Conservation (phyloP, 2,113 vertebrate species). For the Rostratula benghalensis region DNA sequence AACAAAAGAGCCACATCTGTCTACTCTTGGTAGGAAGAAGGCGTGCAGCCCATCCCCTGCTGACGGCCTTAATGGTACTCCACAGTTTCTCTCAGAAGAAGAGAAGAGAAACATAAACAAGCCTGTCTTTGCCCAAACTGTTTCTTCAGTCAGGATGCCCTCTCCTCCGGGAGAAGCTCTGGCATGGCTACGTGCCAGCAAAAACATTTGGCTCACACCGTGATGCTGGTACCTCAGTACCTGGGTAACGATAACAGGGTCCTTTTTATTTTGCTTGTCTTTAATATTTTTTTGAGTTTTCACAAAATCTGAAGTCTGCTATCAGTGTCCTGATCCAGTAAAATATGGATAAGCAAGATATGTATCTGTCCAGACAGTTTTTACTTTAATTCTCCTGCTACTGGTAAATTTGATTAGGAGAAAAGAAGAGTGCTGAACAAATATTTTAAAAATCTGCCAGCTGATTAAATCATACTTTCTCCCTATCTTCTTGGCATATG, state of each 20-base stretch:
- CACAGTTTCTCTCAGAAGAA: background rate
- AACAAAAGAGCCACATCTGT: constrained; percentile 47
- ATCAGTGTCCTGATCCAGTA: background rate
- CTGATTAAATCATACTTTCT: constrained; percentile 42
- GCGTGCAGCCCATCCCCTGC: background rate
- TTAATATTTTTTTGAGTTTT: background rate
- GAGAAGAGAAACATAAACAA: background rate
- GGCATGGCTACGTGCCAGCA: background rate
- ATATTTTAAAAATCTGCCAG: constrained; percentile 25
- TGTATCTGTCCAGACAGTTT: background rate
- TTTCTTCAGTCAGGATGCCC: background rate
- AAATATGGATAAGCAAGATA: background rate
- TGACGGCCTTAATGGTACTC: background rate
- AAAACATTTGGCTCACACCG: background rate
- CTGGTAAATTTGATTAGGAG: constrained; percentile 25
- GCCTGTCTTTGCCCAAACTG: background rate
- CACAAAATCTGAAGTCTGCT: background rate
- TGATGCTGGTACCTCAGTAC: background rate
- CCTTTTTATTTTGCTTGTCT: background rate
- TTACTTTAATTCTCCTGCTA: constrained; percentile 23
- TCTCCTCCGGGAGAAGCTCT: constrained; percentile 3
- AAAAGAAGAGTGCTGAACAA: constrained; percentile 30
- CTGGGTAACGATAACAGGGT: background rate
- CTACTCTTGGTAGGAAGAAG: background rate
- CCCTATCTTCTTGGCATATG: constrained; percentile 4